phyloP scores from a whole-genome alignment of 2,113 vertebrate genomes.

The Rhabdornis inornatus region DNA sequence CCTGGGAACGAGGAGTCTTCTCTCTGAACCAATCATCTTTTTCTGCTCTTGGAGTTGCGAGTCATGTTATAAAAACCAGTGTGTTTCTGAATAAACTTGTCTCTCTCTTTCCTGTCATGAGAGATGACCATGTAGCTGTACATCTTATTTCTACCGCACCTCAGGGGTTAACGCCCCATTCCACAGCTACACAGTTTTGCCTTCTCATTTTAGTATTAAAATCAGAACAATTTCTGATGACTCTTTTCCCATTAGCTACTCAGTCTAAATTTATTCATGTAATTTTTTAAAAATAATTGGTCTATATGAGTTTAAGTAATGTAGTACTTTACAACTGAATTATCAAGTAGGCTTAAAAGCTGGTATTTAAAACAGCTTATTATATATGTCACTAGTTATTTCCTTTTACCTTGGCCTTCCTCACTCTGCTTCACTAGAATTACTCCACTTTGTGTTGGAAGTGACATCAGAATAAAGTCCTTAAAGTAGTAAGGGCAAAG shows the following conservation, averaged over 20 bases:
- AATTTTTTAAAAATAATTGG: neutral
- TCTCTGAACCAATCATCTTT: no score
- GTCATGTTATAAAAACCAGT: no score
- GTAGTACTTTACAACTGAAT: neutral
- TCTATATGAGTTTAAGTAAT: neutral
- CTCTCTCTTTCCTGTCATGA: no score
- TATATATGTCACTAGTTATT: neutral
- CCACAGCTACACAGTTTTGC: no score
- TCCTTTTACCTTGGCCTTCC: neutral
- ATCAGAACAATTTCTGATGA: neutral
- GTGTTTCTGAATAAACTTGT: no score
- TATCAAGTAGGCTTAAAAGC: neutral
- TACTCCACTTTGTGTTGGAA: neutral
- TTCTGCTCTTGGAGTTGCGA: no score
- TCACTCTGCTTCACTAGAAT: neutral
- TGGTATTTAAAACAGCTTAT: neutral
- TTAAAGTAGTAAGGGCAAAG: neutral
- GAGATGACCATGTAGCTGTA: no score
- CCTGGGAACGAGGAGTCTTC: no score
- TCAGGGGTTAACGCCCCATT: no score
- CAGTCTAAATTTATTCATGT: neutral
- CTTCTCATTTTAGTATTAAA: constrained; percentile 1
- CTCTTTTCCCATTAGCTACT: neutral
- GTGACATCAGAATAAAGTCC: neutral
- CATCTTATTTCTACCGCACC: no score